These are phyloP conservation scores for Drosophila mercatorum DNA, from an alignment of 2,888 invertebrate species.

Conservation along the genomic window DNA sequence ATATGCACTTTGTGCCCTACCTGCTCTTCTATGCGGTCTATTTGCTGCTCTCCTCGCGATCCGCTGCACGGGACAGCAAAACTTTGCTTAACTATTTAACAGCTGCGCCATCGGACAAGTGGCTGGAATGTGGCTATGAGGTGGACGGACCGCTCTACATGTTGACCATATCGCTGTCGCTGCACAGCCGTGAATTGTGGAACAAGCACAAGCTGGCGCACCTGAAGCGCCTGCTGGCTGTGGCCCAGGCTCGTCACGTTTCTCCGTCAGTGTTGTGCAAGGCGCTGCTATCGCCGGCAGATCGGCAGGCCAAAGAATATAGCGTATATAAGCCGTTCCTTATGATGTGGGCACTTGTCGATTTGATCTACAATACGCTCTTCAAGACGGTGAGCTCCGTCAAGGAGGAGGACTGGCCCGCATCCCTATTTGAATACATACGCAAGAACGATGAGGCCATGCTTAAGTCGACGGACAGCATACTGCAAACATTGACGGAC, in stretches of 20 bases:
- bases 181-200: conserved; percentile 93
- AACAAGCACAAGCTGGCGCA: conserved; percentile 88
- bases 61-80: conserved; percentile 91
- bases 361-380: conserved; percentile 92
- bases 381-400: conserved; percentile 92
- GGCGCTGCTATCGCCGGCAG: conserved; percentile 85
- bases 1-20: conserved; percentile 98
- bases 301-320: conserved; percentile 88
- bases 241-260: conserved; percentile 91
- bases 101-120: conserved; percentile 86
- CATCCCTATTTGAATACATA: conserved; percentile 95
- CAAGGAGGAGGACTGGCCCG: conserved; percentile 95
- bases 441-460: conserved; percentile 96
- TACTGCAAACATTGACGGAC: conserved; percentile 93
- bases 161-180: conserved; percentile 91
- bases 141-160: conserved; percentile 97
- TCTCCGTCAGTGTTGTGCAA: conserved; percentile 86
- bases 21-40: conserved; percentile 97
- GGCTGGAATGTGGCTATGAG: conserved; percentile 94
- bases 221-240: conserved; percentile 90
- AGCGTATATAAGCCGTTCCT: conserved; percentile 93
- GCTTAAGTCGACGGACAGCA: conserved; percentile 93
- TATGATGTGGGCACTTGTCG: conserved; percentile 93
- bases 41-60: conserved; percentile 94
- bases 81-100: conserved; percentile 90